Evolutionary conservation across 2,888 invertebrate species (phyloP), one percentile per base, ranked within the genome.

Genomic region (Bellardia bayeri): DNA sequence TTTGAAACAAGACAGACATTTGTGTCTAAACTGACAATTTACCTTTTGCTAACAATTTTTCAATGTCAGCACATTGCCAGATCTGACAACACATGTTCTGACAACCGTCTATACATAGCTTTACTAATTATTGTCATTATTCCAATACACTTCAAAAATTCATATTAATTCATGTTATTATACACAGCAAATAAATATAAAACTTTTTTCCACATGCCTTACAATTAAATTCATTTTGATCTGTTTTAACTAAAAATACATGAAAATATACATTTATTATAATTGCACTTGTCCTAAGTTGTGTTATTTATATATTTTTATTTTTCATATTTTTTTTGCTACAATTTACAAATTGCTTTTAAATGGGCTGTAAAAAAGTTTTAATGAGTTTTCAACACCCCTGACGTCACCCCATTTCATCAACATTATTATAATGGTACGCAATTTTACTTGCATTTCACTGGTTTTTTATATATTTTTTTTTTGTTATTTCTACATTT

Each of bases 351-450:
- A 93, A 93, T 93, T 93, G 92, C 93, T 93, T 93, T 92, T 92
- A 93, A 93, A 93, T 93, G 93, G 93, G 92, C 93, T 92, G 92
- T 92, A 90, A 93, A 81, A 93, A 93, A 93, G 92, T 93, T 93
- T 92, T 93, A 93, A 93, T 93, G 93, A 93, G 92, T 93, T 93
- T 93, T 91, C 90, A 89, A 89, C 91, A 89, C 89, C 83, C 85
- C 82, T 87, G 85, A 82, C 88, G 78, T 82, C 83, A 11, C 83
- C 76, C 74, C 71, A 86, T 76, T 88, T 87, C 72, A 88, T 87
- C 71, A 89, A 58, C 76, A 56, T 83, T 54, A 63, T 71, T 84
- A 69, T 75, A 82, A 85, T 87, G 87, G 69, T 71, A 78, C 84
- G 81, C 80, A 85, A 76, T 85, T 75, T 79, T 49, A 86, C 80